These are phyloP conservation scores for Pipra filicauda DNA, from an alignment of 2,113 vertebrate genomes.

Conservation along the genomic window DNA sequence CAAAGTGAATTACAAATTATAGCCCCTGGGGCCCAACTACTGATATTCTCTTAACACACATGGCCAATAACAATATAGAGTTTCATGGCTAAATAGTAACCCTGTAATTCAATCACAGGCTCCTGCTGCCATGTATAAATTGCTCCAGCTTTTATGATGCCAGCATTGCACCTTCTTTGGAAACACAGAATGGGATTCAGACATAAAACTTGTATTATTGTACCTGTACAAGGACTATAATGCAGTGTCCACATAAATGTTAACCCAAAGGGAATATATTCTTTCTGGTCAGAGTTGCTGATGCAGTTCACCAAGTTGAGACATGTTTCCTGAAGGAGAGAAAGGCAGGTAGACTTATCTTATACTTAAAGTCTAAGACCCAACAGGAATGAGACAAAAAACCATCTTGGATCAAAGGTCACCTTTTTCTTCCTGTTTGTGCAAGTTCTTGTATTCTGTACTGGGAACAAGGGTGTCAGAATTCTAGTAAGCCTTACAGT, in stretches of 20 bases:
- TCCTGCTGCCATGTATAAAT: not conserved
- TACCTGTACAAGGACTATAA: not conserved
- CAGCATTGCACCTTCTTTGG: not conserved
- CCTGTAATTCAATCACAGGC: slow-evolving; percentile 32
- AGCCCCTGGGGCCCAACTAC: not conserved
- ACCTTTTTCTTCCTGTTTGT: not conserved
- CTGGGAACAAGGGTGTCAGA: not conserved
- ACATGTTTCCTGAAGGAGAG: not conserved
- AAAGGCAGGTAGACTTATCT: not conserved
- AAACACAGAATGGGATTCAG: not conserved
- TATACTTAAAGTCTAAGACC: not conserved
- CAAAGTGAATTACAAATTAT: slow-evolving; percentile 25
- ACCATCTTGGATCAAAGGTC: not conserved
- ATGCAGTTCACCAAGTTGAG: not conserved
- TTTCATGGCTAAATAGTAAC: slow-evolving; percentile 4
- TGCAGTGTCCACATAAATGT: not conserved
- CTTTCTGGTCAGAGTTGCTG: not conserved
- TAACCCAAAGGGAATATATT: not conserved
- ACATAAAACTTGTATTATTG: not conserved
- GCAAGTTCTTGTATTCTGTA: not conserved
- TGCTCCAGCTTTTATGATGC: not conserved
- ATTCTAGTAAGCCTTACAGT: not conserved
- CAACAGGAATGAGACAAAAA: not conserved
- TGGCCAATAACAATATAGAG: not conserved
- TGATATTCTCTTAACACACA: not conserved